Base-by-base conservation (phyloP, 2,888 invertebrate species). In the Apodemia duryi region DNA sequence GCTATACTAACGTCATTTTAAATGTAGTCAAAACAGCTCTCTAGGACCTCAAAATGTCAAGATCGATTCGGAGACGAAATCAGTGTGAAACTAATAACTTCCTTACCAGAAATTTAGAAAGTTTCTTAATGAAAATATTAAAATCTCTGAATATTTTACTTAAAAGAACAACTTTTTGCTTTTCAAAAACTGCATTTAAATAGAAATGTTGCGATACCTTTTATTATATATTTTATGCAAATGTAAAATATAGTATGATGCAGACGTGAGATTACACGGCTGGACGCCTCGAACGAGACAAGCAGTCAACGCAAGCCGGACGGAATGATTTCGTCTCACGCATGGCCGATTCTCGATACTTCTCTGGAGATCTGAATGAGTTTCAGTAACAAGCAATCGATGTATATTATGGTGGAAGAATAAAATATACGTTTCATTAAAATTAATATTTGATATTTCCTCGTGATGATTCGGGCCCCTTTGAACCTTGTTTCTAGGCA, bases 241-340 rank as follows among this genome's bases (percentile, higher is more conserved):
- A 61, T 66, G 51, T 66, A 65, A 63, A 54, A 10, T 11, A 54
- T 29, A 54, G 11, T 29, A 65, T 46, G 43, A 13, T 32, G 62
- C 49, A 66, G 64, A 43, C 64, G 57, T 61, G 57, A 65, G 65
- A 61, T 57, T 65, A 64, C 66, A 11, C 43, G 43, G 11, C 3
- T 43, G 65, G 66, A 62, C 62, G 71, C 68, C 62, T 61, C 67
- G 65, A 35, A 62, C 57, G 69, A 69, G 67, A 66, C 69, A 66
- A 69, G 65, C 66, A 68, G 52, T 29, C 66, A 61, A 64, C 57
- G 32, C 66, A 65, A 68, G 67, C 67, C 67, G 62, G 21, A 52
- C 66, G 70, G 67, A 71, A 69, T 67, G 65, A 66, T 68, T 69
- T 51, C 63, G 66, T 71, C 46, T 51, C 65, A 66, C 64, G 66